These are phyloP conservation scores for Redunca redunca DNA, from an alignment of 2,113 vertebrate genomes.

Conservation along the genomic window DNA sequence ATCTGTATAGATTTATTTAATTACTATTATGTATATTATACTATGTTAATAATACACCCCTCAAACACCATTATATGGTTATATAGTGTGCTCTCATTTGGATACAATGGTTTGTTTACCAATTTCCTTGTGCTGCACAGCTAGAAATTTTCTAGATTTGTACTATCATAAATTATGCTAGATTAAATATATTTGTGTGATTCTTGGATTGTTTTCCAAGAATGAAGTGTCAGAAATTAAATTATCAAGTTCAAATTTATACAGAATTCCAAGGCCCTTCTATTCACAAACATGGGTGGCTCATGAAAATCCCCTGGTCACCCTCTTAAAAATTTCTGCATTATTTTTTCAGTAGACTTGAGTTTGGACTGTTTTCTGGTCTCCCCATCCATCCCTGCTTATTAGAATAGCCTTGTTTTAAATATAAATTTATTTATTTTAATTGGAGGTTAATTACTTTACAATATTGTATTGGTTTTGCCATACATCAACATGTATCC, in stretches of 20 bases:
- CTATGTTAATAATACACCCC: neutral
- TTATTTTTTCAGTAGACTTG: neutral
- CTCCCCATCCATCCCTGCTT: neutral
- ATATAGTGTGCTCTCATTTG: neutral
- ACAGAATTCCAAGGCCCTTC: neutral
- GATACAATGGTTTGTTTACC: neutral
- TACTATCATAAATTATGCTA: neutral
- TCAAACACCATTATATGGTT: neutral
- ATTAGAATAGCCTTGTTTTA: neutral
- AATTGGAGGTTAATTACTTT: too few relatives aligned
- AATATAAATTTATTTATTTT: too few relatives aligned
- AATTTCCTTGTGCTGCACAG: neutral
- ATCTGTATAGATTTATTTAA: neutral
- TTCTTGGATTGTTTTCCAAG: neutral
- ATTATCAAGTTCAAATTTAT: neutral
- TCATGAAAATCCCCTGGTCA: accelerated
- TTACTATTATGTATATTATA: neutral
- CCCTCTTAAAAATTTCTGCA: neutral
- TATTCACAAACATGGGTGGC: neutral
- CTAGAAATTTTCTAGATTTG: neutral
- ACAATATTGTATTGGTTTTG: too few relatives aligned
- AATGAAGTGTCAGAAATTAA: neutral
- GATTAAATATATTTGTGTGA: neutral
- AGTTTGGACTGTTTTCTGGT: neutral
- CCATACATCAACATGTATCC: too few relatives aligned